Base-by-base conservation (phyloP, 2,888 invertebrate genomes). In the Latheticus oryzae region DNA sequence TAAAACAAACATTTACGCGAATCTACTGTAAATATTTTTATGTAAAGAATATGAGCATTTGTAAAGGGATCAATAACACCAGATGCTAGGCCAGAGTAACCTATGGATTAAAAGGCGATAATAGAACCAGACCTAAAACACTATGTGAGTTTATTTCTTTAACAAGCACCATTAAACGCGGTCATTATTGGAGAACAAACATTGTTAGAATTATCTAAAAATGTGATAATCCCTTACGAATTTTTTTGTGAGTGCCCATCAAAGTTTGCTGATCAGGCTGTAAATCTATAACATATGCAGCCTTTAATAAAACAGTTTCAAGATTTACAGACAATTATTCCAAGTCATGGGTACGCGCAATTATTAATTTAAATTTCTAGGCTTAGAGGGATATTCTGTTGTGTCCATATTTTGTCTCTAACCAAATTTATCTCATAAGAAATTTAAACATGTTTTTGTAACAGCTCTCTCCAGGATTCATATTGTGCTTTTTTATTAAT, bases 331-430 rank as follows among this genome's bases (percentile, higher is more conserved):
- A 28, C 17, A 28, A 30, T 45, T 45, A 45, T 45, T 45, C 32
- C 19, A 42, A 42, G 28, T 42, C 42, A 42, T 42, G 28, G 28
- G 28, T 42, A 42, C 28, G 28, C 42, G 26, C 28, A 28, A 24
- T 42, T 42, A 42, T 28, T 28, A 28, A 42, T 42, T 42, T 42
- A 17, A 42, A 28, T 28, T 42, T 28, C 28, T 42, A 42, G 42
- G 42, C 28, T 30, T 45, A 30, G 32, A 45, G 15, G 45, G n/a
- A 40, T n/a, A n/a, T n/a, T n/a, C n/a, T n/a, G n/a, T n/a, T n/a
- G n/a, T n/a, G n/a, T n/a, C n/a, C n/a, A n/a, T n/a, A n/a, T n/a
- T n/a, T n/a, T n/a, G n/a, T n/a, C n/a, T n/a, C n/a, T n/a, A n/a
- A n/a, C n/a, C n/a, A n/a, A n/a, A n/a, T n/a, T n/a, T n/a, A n/a